These are phyloP conservation scores for Piaya cayana DNA, from an alignment of 2,113 vertebrate species.

Conservation along the genomic window DNA sequence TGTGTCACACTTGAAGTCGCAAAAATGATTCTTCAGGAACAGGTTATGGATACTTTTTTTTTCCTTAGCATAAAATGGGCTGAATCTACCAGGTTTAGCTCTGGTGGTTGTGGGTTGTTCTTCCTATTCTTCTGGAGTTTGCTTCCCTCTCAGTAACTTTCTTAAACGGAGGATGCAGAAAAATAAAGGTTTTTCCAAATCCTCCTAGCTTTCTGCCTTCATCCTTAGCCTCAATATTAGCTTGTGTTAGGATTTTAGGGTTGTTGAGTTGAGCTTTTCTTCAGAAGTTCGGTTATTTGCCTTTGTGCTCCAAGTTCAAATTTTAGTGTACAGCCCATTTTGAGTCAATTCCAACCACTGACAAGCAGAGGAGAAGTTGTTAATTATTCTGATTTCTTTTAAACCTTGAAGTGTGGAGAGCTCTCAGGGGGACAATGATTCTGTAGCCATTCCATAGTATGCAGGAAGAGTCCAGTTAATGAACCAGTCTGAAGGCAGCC, in stretches of 20 bases:
- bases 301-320: not conserved
- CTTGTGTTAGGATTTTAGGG: not conserved
- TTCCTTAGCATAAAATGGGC: not conserved
- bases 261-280: not conserved
- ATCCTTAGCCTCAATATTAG: not conserved
- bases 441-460: not conserved
- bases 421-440: not conserved
- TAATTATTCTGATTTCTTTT: not conserved
- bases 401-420: not conserved
- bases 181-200: not conserved
- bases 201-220: not conserved
- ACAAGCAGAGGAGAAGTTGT: not conserved
- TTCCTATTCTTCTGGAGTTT: not conserved
- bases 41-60: not conserved
- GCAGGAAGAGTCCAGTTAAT: not conserved
- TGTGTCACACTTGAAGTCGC: not conserved
- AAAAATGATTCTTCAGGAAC: not conserved
- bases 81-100: not conserved
- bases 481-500: not conserved
- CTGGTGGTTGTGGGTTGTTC: not conserved
- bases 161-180: not conserved
- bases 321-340: not conserved
- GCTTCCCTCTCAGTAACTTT: not conserved
- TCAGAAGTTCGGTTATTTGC: not conserved
- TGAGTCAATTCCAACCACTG: not conserved